Percentiles rank a stretch among this genome's conserved stretches.
These are phyloP conservation scores for Agrilus planipennis DNA, from an alignment of 1,140 invertebrate species.

Conservation along the genomic window DNA sequence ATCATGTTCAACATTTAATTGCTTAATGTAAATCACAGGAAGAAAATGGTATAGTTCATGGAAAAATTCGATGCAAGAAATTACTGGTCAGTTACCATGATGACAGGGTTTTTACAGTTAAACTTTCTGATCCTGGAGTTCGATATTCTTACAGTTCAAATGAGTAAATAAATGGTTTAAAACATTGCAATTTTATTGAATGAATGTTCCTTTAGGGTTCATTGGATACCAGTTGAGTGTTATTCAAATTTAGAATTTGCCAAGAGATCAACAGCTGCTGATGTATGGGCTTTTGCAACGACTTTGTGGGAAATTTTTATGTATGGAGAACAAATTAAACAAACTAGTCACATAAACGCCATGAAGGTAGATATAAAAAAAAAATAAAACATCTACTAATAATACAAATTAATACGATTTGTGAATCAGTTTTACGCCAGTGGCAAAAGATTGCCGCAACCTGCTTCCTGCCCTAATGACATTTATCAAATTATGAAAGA, in stretches of 20 bases:
- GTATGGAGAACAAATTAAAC: conserved; percentile 44
- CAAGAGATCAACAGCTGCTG: conserved; percentile 44
- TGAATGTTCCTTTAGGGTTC: conserved; percentile 48
- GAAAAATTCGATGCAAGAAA: conserved; percentile 75
- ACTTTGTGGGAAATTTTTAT: conserved; percentile 86
- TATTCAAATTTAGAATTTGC: conserved; percentile 54
- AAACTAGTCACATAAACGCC: conserved; percentile 18
- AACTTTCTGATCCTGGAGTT: conserved; percentile 69
- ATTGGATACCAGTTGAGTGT: conserved; percentile 77
- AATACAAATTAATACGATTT: conserved; percentile 11
- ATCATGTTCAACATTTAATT: conserved; percentile 4
- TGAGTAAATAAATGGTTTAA: conserved; percentile 46
- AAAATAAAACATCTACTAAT: no score
- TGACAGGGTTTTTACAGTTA: conserved; percentile 57
- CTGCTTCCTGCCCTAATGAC: conserved; percentile 63
- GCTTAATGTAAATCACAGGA: conserved; percentile 39
- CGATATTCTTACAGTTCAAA: conserved; percentile 36
- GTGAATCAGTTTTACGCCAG: conserved; percentile 45
- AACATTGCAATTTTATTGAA: neutral
- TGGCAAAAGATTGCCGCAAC: conserved; percentile 62
- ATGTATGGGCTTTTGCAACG: conserved; percentile 82
- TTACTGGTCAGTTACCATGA: conserved; percentile 58
- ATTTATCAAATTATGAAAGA: conserved; percentile 76
- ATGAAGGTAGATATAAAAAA: conserved; percentile 27
- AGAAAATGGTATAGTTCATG: conserved; percentile 69